Evolutionary conservation across 2,797 vertebrate genomes (phyloP).

Genomic region (Myotis daubentonii): DNA sequence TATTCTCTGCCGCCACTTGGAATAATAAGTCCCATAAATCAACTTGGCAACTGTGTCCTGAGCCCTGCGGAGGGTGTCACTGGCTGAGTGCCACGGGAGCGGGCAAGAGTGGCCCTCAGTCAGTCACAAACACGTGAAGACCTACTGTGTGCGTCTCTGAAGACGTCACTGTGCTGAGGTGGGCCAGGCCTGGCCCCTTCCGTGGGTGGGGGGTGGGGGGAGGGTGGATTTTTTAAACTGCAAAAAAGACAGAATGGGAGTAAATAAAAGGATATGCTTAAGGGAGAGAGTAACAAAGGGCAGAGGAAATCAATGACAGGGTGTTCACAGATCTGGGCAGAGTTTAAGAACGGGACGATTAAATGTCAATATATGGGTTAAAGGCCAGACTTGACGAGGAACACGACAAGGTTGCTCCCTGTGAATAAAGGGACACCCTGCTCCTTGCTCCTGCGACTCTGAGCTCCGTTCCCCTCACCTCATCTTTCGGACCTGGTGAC

Average conservation of each 20-base stretch:
- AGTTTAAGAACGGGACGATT: background rate
- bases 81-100: accelerated
- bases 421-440: accelerated
- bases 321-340: background rate
- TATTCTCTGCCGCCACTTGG: background rate
- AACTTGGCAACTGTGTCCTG: background rate
- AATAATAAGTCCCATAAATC: constrained; percentile 41
- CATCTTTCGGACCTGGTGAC: background rate
- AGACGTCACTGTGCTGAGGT: accelerated
- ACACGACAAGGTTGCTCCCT: accelerated
- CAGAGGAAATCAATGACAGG: background rate
- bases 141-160: background rate
- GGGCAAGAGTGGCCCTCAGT: background rate
- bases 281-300: background rate
- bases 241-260: background rate
- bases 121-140: background rate
- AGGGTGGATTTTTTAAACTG: background rate
- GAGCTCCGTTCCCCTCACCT: accelerated
- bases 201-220: accelerated
- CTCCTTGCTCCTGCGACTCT: background rate
- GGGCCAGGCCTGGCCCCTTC: background rate
- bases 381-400: background rate
- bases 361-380: background rate
- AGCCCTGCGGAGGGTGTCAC: background rate
- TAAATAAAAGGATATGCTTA: background rate